These are phyloP conservation scores for Pocillopora grandis DNA, from an alignment of 92 coral and sea anemone genomes.

Conservation along the genomic window DNA sequence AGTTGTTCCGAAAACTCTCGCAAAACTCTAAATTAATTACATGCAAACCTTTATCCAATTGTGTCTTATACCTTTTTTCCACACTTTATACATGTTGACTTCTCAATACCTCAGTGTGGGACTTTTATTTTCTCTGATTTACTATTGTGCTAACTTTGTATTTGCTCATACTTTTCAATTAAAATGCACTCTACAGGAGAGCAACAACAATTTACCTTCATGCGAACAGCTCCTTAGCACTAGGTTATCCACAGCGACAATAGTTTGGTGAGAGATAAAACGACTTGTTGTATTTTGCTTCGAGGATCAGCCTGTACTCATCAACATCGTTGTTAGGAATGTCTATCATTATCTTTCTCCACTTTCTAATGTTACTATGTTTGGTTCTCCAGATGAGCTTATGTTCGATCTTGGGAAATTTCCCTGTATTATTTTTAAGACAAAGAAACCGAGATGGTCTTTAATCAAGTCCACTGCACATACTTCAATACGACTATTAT, in stretches of 20 bases:
- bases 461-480: too few relatives aligned
- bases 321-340: conserved; percentile 27
- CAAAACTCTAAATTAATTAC: too few relatives aligned
- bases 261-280: conserved; percentile 21
- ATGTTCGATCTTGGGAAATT: not conserved
- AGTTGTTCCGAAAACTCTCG: too few relatives aligned
- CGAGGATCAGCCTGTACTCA: conserved; percentile 42
- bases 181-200: not conserved
- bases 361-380: conserved; percentile 19
- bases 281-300: conserved; percentile 46
- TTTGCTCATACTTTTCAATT: too few relatives aligned
- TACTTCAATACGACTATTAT: too few relatives aligned
- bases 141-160: not conserved
- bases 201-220: not conserved
- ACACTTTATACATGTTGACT: too few relatives aligned
- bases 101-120: too few relatives aligned
- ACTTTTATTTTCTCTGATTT: not conserved
- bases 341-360: conserved; percentile 49
- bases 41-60: too few relatives aligned
- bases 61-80: too few relatives aligned
- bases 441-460: too few relatives aligned
- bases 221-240: conserved; percentile 29
- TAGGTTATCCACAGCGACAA: conserved; percentile 56
- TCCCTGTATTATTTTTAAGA: not conserved
- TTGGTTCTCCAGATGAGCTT: conserved; percentile 41